Evolutionary conservation across 2,888 invertebrate genomes (phyloP), one percentile per base, ranked within the genome.

Genomic region (Choristoneura rosaceana): DNA sequence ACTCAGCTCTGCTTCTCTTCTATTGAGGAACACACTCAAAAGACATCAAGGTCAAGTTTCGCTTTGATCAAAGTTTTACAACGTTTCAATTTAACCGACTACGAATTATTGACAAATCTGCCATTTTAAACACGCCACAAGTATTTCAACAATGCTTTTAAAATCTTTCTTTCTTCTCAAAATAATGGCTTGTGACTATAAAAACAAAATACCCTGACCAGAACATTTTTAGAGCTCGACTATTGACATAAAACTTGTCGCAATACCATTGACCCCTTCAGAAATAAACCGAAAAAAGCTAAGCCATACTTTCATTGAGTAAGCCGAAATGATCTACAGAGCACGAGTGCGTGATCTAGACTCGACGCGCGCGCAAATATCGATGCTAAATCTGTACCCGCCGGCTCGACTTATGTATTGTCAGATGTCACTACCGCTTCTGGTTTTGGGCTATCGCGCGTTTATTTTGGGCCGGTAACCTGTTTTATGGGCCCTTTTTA

Each of bases 361-460:
- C 82, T 82, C 84, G 78, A 81, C 85, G 83, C 85, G 86, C 84
- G 81, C 85, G 87, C 88, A 84, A 89, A 90, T 90, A 90, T 89
- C 90, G 88, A 81, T 79, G 86, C 92, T 92, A 92, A 90, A 86
- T 92, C 84, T 80, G 91, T 88, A 87, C 78, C 78, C 83, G 82
- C 87, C 84, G 88, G 87, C 86, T 85, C 82, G 68, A 74, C 68
- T 71, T 90, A 88, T 89, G 91, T 89, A 91, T 91, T 92, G 91
- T 90, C 86, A 82, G 82, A 76, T 87, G 87, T 84, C 87, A 85
- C 88, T 88, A 88, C 84, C 87, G 86, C 86, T 84, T 88, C 87
- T 87, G 83, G 85, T 86, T 90, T 89, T 87, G 82, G 84, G 82
- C 68, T 68, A 63, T 65, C 70, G 70, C 58, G 70, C 58, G 71